Evolutionary conservation across 2,888 invertebrate species (phyloP), one percentile per base, ranked within the genome.

Genomic region (Poecilobothrus nobilitatus): DNA sequence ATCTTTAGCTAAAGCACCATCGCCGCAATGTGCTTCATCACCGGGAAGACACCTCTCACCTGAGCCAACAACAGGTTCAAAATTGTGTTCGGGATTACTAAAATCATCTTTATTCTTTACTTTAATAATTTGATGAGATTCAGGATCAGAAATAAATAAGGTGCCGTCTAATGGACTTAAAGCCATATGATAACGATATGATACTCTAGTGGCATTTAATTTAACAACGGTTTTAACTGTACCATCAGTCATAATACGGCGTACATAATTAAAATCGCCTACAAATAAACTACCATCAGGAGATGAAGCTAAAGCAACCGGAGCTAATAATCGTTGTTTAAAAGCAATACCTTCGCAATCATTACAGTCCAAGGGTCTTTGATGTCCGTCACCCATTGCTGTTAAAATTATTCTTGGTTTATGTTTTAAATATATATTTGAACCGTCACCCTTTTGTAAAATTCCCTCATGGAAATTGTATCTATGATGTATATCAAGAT

Each of bases 381-480:
- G 94, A 73, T 93, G 90, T 0, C 94, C 95, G 78, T 94, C 94
- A 12, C 95, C 96, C 90, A 96, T 91, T 0, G 93, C 88, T 2
- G 95, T 95, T 66, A 94, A 85, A 72, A 97, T 92, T 18, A 96
- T 91, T 64, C 94, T 86, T 0, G 96, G 96, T 77, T 95, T 92
- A 79, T 97, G 93, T 75, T 92, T 95, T 76, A 98, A 83, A 80
- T 96, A 97, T 70, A 96, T 92, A 76, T 95, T 96, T 0, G 95
- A 92, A 15, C 98, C 98, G 76, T 98, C 97, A 37, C 98, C 98
- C 79, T 97, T 96, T 83, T 98, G 97, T 0, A 98, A 84, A 71
- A 98, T 96, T 41, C 96, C 97, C 85, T 97, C 97, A 78, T 97
- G 95, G 86, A 95, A 95, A 81, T 99, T 98, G 81, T 97, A 97